Base-by-base conservation (phyloP, 2,888 invertebrate species). In the Hydroisotoma schaefferi region DNA sequence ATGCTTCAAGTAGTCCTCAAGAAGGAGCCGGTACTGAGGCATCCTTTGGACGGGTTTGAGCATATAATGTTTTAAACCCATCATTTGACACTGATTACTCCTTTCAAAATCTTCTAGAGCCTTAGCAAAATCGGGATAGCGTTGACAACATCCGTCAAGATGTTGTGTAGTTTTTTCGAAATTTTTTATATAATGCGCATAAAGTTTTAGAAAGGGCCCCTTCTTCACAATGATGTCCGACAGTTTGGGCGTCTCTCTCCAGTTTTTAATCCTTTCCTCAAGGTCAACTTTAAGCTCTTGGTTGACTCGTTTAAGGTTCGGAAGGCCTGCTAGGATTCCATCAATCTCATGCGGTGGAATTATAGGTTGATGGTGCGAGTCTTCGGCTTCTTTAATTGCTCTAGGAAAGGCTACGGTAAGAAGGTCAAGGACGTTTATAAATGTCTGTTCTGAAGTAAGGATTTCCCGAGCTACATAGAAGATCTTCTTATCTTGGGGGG, bases 21-120 rank as follows among this genome's bases (percentile, higher is more conserved):
- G 76, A 8, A 85, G 76, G 2, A 85, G 76, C 68, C 81, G 79
- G 74, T 85, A 85, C 73, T 85, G 83, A 20, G 69, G 71, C 63
- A 85, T 81, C 73, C 85, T 76, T 74, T 85, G 85, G 57, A 85
- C 82, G 0, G 85, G 85, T 75, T 84, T 85, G 60, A 85, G 76
- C 84, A 85, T 84, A 71, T 82, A 84, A 76, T 84, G 84, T 51
- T 81, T 80, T 49, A 85, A 67, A 1, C 81, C 79, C 46, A 85
- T 75, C 71, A 81, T 81, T 55, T 77, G 76, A 73, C 81, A 81
- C 23, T 76, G 67, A 2, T 74, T 75, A n/a, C 73, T 73, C 15
- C 66, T 70, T 69, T 83, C 82, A 76, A 82, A 83, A 40, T 79
- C 77, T 25, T 27, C 47, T 8, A 81, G 74, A 27, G 77, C 77